A percentile compares a stretch with the other conserved stretches of the same genome.
Conservation (phyloP, 1,140 invertebrate species). For the Lerema accius region DNA sequence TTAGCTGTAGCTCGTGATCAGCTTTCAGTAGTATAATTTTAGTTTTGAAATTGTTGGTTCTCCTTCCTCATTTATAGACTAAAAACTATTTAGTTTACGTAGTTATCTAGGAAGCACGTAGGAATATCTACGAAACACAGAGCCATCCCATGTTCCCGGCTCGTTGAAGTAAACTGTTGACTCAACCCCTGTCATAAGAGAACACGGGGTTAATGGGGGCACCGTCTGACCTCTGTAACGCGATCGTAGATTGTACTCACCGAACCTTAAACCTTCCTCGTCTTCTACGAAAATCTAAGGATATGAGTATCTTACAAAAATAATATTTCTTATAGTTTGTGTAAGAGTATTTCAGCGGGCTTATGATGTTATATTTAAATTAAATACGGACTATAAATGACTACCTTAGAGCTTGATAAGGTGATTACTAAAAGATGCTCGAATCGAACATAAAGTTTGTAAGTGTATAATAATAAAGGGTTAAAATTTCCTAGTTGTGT, state of each 20-base stretch:
- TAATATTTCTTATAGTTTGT: background rate
- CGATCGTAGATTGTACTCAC: conserved; percentile 11
- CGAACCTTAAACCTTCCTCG: conserved; percentile 9
- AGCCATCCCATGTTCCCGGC: background rate
- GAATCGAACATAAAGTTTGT: too few relatives aligned
- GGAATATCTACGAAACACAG: too few relatives aligned
- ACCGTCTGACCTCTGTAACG: conserved; percentile 7
- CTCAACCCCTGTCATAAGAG: conserved; percentile 12
- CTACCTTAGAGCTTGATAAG: too few relatives aligned
- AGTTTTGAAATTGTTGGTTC: too few relatives aligned
- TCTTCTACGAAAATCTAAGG: background rate
- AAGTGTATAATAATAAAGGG: too few relatives aligned
- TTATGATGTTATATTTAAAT: too few relatives aligned
- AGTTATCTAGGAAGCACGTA: background rate
- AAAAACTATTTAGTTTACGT: background rate
- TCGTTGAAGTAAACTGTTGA: conserved; percentile 15
- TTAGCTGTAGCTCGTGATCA: too few relatives aligned
- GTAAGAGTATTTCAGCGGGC: background rate
- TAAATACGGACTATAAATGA: too few relatives aligned
- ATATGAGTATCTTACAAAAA: background rate
- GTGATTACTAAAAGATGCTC: too few relatives aligned
- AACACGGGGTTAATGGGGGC: conserved; percentile 18
- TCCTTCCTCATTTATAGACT: too few relatives aligned
- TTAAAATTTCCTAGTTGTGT: too few relatives aligned
- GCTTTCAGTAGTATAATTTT: too few relatives aligned